These are phyloP conservation scores for Steinernema feltiae DNA, from an alignment of 1,140 invertebrate species.

Conservation along the genomic window DNA sequence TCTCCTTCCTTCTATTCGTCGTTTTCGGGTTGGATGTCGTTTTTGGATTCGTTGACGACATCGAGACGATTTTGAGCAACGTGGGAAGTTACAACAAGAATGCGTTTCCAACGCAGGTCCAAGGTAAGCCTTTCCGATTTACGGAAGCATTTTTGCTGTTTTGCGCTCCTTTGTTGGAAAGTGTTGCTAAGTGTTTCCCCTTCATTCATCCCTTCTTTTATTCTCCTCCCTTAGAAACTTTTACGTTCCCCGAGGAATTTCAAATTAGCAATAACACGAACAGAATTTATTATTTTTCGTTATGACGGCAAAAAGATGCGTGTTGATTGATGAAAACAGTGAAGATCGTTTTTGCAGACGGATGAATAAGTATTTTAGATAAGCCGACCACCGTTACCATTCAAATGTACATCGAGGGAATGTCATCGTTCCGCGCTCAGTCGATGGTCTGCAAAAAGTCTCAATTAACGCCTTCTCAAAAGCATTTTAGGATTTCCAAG, in stretches of 20 bases:
- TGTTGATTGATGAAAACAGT: slow-evolving; percentile 2
- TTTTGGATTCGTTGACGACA: slow-evolving; percentile 33
- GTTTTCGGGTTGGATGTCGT: background rate
- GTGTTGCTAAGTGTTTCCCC: slow-evolving; percentile 14
- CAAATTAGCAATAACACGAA: background rate
- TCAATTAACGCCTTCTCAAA: slow-evolving; percentile 8
- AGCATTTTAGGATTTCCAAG: slow-evolving; percentile 63
- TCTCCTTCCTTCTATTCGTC: background rate
- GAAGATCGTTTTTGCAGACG: too few species aligned
- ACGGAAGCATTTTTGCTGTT: background rate
- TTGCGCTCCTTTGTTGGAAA: background rate
- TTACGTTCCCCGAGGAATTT: background rate
- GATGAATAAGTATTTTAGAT: slow-evolving; percentile 29
- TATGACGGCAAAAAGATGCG: too few species aligned
- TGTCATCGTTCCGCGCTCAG: slow-evolving; percentile 47
- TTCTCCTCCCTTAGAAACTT: background rate
- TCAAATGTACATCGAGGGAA: slow-evolving; percentile 56
- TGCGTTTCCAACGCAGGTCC: slow-evolving; percentile 27
- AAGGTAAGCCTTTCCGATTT: slow-evolving; percentile 14
- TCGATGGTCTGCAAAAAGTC: slow-evolving; percentile 33
- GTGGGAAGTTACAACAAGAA: slow-evolving; percentile 27
- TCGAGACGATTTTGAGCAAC: slow-evolving; percentile 28
- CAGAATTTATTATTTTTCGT: too few species aligned
- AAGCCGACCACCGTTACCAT: slow-evolving; percentile 43
- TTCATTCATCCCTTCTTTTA: background rate